These are phyloP conservation scores for Sebastes itinus DNA, from an alignment of 2,797 vertebrate species.

Conservation along the genomic window DNA sequence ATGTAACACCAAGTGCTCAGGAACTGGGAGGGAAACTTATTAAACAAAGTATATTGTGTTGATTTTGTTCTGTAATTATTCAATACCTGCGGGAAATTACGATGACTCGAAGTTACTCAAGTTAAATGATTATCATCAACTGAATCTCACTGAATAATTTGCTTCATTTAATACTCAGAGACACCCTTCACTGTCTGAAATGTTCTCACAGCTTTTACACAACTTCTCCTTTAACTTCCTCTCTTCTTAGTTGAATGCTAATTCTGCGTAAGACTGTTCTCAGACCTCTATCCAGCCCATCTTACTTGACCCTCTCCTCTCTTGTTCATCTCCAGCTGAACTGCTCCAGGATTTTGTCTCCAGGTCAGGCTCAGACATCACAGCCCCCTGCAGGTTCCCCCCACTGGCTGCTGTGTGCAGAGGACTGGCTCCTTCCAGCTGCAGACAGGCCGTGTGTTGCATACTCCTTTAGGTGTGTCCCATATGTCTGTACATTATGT, in stretches of 20 bases:
- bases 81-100: not conserved
- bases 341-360: constrained; percentile 73
- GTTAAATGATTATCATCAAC: not conserved
- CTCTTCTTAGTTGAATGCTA: not conserved
- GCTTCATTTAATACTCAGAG: not conserved
- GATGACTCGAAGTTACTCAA: not conserved
- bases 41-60: not conserved
- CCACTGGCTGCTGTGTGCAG: constrained; percentile 78
- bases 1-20: constrained; percentile 16
- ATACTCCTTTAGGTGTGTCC: constrained; percentile 83
- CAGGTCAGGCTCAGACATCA: constrained; percentile 55
- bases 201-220: constrained; percentile 2
- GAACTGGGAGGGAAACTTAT: constrained; percentile 12
- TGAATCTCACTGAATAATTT: not conserved
- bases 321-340: constrained; percentile 65
- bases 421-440: constrained; percentile 77
- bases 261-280: constrained; percentile 1
- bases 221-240: constrained; percentile 30
- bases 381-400: constrained; percentile 33
- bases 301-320: constrained; percentile 20
- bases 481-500: constrained; percentile 22
- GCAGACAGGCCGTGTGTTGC: constrained; percentile 70
- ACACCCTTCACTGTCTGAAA: not conserved
- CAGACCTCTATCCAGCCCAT: constrained; percentile 1
- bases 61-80: constrained; percentile 7